Evolutionary conservation across 2,113 vertebrate species (phyloP), one percentile per base, ranked within the genome.

Genomic region (Reinhardtius hippoglossoides): DNA sequence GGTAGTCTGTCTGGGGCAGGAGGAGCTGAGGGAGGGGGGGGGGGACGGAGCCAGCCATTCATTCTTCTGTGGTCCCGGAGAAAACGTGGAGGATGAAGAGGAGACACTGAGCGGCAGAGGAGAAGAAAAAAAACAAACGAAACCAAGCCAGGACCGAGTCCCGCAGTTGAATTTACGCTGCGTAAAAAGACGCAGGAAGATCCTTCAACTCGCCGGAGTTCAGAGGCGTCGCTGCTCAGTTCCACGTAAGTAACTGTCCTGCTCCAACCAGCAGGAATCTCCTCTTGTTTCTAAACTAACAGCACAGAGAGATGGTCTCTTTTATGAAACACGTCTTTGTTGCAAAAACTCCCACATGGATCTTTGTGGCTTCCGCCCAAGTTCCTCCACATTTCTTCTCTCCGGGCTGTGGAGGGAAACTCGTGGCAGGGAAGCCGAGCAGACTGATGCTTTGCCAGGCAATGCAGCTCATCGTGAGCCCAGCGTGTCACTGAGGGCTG

Each of bases 31-130:
- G 68, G 65, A 78, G 62, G 23, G 67, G 35, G 65, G 65, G 40
- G 48, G 63, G 67, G 72, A 73, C 55, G 68, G 67, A 78, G 71
- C 67, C 81, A 76, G 58, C 78, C 83, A 90, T 90, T 92, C 92
- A 92, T 90, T 92, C 85, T 79, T 83, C 88, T 76, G 82, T 20
- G 88, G 73, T 76, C 70, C 76, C 42, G 62, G 67, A 54, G 76
- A 70, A 85, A 88, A 89, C 90, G 88, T 90, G 89, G 85, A 82
- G 81, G 81, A 84, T 80, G 83, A 89, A 76, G 80, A 81, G 24
- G 65, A 82, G 40, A 68, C 57, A 9, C 23, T 80, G 65, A 89
- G 13, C 9, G 27, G 26, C 5, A 31, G 4, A 5, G 31, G 4
- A 21, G 5, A 5, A 58, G 15, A 7, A 44, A 18, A 31, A 57